Evolutionary conservation across 1,140 invertebrate genomes (phyloP).

Genomic region (Trichomalopsis sarcophagae): DNA sequence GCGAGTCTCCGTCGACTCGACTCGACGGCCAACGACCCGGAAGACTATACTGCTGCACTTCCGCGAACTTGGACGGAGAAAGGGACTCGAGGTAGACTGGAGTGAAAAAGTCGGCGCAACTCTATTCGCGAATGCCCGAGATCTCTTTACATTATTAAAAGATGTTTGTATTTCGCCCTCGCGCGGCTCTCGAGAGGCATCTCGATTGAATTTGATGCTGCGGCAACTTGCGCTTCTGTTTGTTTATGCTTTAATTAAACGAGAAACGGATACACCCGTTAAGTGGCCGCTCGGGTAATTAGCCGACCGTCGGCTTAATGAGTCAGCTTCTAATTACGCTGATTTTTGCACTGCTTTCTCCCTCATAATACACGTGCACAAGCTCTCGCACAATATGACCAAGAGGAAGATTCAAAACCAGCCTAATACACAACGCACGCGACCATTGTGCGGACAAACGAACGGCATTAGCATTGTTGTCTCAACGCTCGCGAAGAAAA

Average conservation of each 20-base stretch:
- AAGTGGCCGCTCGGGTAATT: background rate
- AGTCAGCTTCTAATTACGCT: background rate
- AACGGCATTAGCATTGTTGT: constrained; percentile 41
- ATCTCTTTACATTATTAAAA: constrained; percentile 42
- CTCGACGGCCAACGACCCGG: constrained; percentile 48
- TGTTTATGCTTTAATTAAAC: constrained; percentile 11
- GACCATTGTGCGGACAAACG: constrained; percentile 15
- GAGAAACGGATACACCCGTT: background rate
- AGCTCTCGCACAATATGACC: background rate
- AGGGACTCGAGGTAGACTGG: background rate
- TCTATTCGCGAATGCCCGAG: constrained; percentile 20
- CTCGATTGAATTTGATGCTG: constrained; percentile 11
- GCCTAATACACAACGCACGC: background rate
- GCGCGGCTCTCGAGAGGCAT: background rate
- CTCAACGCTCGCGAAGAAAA: constrained; percentile 13
- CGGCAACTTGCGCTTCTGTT: background rate
- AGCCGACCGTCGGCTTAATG: background rate
- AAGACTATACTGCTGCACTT: constrained; percentile 49
- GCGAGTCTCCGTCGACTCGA: background rate
- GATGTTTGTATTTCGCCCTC: constrained; percentile 30
- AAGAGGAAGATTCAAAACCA: constrained; percentile 22
- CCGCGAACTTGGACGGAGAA: constrained; percentile 50
- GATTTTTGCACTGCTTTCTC: no score
- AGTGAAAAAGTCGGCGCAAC: constrained; percentile 12
- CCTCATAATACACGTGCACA: no score